Percentiles rank a stretch among this genome's conserved stretches.
Evolutionary conservation across 2,113 vertebrate genomes (phyloP).

Genomic region (Catharus minimus): DNA sequence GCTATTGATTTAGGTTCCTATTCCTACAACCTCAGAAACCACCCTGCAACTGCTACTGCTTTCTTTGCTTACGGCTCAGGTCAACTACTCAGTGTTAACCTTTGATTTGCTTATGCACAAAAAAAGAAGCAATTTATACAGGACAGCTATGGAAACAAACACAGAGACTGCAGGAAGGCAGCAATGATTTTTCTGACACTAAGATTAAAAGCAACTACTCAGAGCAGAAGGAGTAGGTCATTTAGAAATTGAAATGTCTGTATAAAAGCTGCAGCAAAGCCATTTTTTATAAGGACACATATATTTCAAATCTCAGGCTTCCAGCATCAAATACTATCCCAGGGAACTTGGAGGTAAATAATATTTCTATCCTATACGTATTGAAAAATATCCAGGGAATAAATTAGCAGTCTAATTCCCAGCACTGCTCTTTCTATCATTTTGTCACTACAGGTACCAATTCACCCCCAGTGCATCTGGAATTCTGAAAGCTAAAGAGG

Average conservation of each 20-base stretch:
- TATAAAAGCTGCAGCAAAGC: not conserved
- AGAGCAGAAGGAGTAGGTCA: not conserved
- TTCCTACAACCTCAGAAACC: not conserved
- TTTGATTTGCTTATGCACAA: not conserved
- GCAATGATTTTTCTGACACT: not conserved
- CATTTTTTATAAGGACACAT: not conserved
- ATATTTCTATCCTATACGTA: not conserved
- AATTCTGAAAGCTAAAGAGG: not conserved
- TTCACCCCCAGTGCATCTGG: not conserved
- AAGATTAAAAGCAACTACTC: not conserved
- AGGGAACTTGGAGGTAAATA: not conserved
- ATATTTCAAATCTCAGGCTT: not conserved
- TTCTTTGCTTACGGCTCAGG: not conserved
- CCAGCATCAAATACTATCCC: not conserved
- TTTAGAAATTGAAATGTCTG: not conserved
- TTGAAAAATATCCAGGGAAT: not conserved
- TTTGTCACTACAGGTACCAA: not conserved
- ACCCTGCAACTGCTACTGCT: not conserved
- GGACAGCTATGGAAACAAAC: constrained; percentile 25
- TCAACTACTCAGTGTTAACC: not conserved
- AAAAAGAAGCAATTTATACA: not conserved
- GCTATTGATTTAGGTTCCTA: constrained; percentile 36
- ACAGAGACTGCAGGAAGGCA: not conserved
- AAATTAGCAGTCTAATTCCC: not conserved
- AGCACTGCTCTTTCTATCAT: not conserved